phyloP scores from a whole-genome alignment of 2,888 invertebrate genomes.

The Patella pellucida region DNA sequence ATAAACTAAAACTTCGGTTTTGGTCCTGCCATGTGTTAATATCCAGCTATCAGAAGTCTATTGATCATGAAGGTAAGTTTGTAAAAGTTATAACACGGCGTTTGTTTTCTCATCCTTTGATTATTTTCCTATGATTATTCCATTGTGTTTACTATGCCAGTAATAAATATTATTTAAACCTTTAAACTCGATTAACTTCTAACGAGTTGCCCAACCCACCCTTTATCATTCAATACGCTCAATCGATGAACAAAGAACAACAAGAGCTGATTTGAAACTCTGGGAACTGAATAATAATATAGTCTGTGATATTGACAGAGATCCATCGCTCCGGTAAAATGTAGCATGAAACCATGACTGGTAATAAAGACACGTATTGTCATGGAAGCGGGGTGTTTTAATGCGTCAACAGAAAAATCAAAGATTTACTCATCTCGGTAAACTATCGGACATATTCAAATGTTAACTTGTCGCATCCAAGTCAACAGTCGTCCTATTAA shows the following conservation, averaged over 20 bases:
- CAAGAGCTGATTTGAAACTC: constrained; percentile 13
- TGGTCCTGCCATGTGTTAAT: no score
- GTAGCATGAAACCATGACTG: constrained; percentile 8
- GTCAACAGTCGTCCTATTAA: constrained; percentile 33
- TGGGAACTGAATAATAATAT: constrained; percentile 9
- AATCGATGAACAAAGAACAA: not conserved
- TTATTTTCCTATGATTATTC: no score
- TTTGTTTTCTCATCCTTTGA: no score
- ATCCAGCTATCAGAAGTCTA: no score
- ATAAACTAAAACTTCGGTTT: no score
- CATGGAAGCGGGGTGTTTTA: constrained; percentile 16
- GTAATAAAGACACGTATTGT: constrained; percentile 17
- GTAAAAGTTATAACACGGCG: no score
- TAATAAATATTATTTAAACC: no score
- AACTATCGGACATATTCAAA: constrained; percentile 20
- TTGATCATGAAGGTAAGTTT: no score
- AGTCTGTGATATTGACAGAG: constrained; percentile 22
- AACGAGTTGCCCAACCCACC: no score
- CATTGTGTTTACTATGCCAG: no score
- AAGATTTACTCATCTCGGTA: constrained; percentile 21
- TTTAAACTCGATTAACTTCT: no score
- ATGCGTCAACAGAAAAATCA: constrained; percentile 27
- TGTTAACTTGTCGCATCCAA: constrained; percentile 28
- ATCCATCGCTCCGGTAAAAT: constrained; percentile 13
- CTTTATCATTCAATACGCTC: no score